Evolutionary conservation across 2,888 invertebrate species (phyloP), one percentile per base, ranked within the genome.

Genomic region (Melolontha melolontha): DNA sequence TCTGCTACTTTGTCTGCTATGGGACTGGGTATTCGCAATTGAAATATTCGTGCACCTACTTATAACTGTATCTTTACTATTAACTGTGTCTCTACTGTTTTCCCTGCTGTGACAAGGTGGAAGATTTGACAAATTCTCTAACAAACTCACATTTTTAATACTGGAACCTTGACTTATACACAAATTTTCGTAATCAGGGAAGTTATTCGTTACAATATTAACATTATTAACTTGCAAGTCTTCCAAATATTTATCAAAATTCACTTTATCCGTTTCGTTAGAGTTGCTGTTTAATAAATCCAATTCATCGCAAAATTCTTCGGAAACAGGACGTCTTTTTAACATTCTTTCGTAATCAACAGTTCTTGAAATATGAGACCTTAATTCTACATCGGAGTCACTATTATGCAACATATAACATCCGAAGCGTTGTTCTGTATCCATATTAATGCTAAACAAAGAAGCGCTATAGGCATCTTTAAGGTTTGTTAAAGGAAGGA

Each of bases 271-370:
- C 2, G 82, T 81, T 59, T 88, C 88, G 73, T 86, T 86, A 62
- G 86, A 86, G 74, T 85, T 84, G 67, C 86, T 86, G 73, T 85
- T 85, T 16, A 89, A 82, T 10, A 88, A 87, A 67, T 89, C 89
- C 49, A 91, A 84, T 78, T 92, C 90, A 77, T 90, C 91, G 47
- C 90, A 83, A 54, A 91, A 91, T 75, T 93, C 91, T 77, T 92
- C 91, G 16, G 92, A 92, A 2, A 93, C 86, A 0, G 93, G 92
- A 72, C 92, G 84, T 57, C 93, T 85, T 76, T 91, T 93, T 47
- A 91, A 52, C 74, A 75, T 77, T 5, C 75, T 70, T 65, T 79
- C 77, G 64, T 79, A 79, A 62, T 79, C 73, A 5, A 70, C 52
- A 55, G 66, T 75, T 59, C 73, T 69, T n/a, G 73, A 71, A 22